Evolutionary conservation across 2,797 vertebrate species (phyloP).

Genomic region (Anabas testudineus): DNA sequence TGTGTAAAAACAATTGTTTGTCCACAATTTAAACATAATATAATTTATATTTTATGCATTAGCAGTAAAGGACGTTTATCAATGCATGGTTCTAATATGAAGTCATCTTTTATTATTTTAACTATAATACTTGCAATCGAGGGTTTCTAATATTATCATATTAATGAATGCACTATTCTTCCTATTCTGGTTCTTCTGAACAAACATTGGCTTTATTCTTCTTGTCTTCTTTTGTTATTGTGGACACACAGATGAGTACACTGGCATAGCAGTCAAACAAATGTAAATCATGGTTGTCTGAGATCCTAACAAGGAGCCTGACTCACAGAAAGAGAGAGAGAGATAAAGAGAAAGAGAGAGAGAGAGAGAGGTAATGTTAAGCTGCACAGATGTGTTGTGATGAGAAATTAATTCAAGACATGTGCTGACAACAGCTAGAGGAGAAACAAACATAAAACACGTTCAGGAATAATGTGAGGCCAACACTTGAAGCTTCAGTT

Average conservation of each 20-base stretch:
- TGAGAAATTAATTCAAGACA: background rate
- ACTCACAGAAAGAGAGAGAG: background rate
- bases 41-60: too few species aligned
- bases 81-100: too few species aligned
- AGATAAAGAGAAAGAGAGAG: too few species aligned
- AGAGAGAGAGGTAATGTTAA: too few species aligned
- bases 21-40: too few species aligned
- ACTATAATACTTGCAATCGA: background rate
- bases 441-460: background rate
- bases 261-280: slow-evolving; percentile 18
- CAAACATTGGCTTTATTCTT: background rate
- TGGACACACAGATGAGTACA: background rate
- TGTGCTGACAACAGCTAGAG: background rate
- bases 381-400: background rate
- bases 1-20: too few species aligned
- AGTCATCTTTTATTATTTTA: too few species aligned
- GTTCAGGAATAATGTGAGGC: too few species aligned
- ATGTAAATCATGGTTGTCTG: slow-evolving; percentile 6
- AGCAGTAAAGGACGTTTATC: too few species aligned
- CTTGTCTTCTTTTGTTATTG: background rate
- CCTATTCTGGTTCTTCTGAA: background rate
- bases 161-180: background rate
- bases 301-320: background rate
- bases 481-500: too few species aligned
- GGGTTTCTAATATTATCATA: slow-evolving; percentile 10